phyloP scores from a whole-genome alignment of 1,140 invertebrate species.

The Homalodisca vitripennis region DNA sequence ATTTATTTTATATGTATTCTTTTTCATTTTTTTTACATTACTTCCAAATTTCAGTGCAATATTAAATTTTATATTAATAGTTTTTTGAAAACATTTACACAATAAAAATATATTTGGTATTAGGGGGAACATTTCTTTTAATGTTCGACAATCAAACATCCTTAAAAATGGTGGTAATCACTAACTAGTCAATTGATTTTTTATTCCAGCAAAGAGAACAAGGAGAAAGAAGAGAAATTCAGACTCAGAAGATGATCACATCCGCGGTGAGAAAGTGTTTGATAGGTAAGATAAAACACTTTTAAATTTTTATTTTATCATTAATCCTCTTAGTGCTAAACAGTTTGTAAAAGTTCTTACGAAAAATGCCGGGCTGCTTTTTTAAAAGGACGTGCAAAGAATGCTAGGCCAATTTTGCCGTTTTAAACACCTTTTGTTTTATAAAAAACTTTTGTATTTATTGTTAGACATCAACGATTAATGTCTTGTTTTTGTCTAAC shows the following conservation, averaged over 20 bases:
- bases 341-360: background rate
- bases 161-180: no score
- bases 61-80: background rate
- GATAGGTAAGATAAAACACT: background rate
- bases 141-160: no score
- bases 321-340: background rate
- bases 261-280: background rate
- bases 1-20: no score
- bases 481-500: no score
- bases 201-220: background rate
- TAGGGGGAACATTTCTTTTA: no score
- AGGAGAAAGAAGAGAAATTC: slow-evolving; percentile 15
- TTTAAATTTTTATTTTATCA: background rate
- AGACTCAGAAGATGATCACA: background rate
- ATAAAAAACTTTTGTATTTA: no score
- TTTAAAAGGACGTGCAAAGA: background rate
- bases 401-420: background rate
- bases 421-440: no score
- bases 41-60: background rate
- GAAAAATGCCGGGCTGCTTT: background rate
- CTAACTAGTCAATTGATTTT: no score
- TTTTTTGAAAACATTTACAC: background rate
- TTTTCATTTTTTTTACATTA: background rate
- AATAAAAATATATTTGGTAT: no score
- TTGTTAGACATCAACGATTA: no score